Evolutionary conservation across 2,797 vertebrate genomes (phyloP).

Genomic region (Catamblyrhynchus diadema): DNA sequence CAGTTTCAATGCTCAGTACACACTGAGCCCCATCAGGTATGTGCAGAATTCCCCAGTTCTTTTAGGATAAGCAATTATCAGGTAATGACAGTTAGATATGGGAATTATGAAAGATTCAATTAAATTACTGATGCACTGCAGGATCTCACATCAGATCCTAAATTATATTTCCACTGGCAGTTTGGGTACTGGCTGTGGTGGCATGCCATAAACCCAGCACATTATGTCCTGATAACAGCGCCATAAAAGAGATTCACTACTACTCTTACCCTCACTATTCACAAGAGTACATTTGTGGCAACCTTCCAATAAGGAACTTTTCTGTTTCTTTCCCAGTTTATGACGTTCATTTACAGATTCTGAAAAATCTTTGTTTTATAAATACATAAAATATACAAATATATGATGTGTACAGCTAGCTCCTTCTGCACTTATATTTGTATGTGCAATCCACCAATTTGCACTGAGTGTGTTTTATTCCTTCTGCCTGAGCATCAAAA

Average conservation of each 20-base stretch:
- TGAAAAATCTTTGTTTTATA: background rate
- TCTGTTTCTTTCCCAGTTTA: background rate
- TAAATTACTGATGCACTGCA: constrained; percentile 52
- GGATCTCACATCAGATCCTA: constrained; percentile 48
- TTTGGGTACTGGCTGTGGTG: constrained; percentile 44
- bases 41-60: background rate
- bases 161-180: constrained; percentile 53
- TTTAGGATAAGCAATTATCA: constrained; percentile 42
- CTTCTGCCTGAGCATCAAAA: background rate
- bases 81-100: constrained; percentile 9
- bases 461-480: background rate
- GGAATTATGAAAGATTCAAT: constrained; percentile 47
- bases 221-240: constrained; percentile 58
- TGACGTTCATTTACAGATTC: background rate
- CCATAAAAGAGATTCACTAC: constrained; percentile 68
- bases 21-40: background rate
- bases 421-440: background rate
- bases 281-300: constrained; percentile 51
- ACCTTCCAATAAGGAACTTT: constrained; percentile 46
- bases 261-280: constrained; percentile 46
- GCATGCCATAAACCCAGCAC: constrained; percentile 46
- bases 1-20: background rate
- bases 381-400: background rate
- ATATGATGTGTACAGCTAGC: background rate
- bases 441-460: background rate